phyloP scores from a whole-genome alignment of 1,140 invertebrate genomes.

The Drosophila sulfurigaster region DNA sequence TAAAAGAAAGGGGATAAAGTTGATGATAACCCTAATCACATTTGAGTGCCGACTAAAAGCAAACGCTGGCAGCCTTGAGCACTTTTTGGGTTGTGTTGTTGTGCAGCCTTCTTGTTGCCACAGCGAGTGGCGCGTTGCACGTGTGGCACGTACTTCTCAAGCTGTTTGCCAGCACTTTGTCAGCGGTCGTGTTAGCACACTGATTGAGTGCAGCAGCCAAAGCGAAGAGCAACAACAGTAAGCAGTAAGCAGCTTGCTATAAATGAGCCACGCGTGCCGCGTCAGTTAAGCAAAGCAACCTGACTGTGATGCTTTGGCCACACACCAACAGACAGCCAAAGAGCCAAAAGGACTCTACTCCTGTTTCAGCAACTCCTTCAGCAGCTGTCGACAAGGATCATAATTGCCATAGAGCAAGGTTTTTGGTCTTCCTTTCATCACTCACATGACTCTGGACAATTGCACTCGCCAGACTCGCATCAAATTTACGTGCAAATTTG shows the following conservation, averaged over 20 bases:
- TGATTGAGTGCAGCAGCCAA: constrained; percentile 73
- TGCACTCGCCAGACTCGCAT: constrained; percentile 28
- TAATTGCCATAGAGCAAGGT: constrained; percentile 20
- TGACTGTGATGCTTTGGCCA: constrained; percentile 17
- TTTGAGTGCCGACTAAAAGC: not conserved
- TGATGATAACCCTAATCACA: not conserved
- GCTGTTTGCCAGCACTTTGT: constrained; percentile 33
- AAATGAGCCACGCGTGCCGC: constrained; percentile 48
- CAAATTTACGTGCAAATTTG: constrained; percentile 68
- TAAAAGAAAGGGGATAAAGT: not conserved
- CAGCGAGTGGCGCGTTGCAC: constrained; percentile 13
- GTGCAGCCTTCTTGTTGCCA: constrained; percentile 14
- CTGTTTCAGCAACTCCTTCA: not conserved
- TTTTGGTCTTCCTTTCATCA: not conserved
- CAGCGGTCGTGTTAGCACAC: constrained; percentile 40
- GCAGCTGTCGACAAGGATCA: constrained; percentile 4
- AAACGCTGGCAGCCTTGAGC: not conserved
- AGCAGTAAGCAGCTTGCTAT: constrained; percentile 44
- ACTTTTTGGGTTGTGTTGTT: constrained; percentile 35
- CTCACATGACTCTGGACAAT: constrained; percentile 31
- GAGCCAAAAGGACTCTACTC: not conserved
- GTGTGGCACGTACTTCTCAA: constrained; percentile 37
- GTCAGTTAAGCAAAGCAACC: constrained; percentile 10
- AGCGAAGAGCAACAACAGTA: constrained; percentile 7
- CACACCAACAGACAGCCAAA: constrained; percentile 30